Evolutionary conservation across 2,888 invertebrate genomes (phyloP).

Genomic region (Branchinecta sandiegonensis): DNA sequence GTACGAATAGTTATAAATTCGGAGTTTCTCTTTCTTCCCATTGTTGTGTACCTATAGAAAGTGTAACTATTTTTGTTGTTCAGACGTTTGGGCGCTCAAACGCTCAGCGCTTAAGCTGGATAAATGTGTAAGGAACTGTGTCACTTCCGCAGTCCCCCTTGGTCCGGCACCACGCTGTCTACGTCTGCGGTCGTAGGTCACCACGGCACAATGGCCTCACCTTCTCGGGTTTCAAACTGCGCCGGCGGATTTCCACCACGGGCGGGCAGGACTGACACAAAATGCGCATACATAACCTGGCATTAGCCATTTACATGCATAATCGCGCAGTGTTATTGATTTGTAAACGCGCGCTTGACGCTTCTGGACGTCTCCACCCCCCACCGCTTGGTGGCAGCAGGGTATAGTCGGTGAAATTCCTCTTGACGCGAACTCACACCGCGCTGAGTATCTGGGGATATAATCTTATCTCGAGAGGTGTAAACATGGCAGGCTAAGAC

Average conservation of each 20-base stretch:
- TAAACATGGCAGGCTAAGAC: slow-evolving; percentile 10
- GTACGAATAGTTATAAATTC: too few relatives aligned
- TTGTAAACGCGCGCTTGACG: slow-evolving; percentile 4
- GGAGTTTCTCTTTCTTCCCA: too few relatives aligned
- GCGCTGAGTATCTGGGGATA: slow-evolving; percentile 7
- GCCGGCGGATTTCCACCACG: not conserved
- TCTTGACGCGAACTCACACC: slow-evolving; percentile 1
- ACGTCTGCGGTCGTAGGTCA: too few relatives aligned
- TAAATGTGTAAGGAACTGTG: too few relatives aligned
- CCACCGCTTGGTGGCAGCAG: not conserved
- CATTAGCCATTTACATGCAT: slow-evolving; percentile 13
- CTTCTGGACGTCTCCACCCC: slow-evolving; percentile 1
- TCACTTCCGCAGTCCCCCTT: too few relatives aligned
- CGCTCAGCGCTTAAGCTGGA: too few relatives aligned
- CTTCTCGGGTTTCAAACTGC: not conserved
- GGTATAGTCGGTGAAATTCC: slow-evolving; percentile 14
- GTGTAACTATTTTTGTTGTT: too few relatives aligned
- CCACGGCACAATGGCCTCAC: too few relatives aligned
- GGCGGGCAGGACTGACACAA: slow-evolving; percentile 3
- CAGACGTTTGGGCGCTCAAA: too few relatives aligned
- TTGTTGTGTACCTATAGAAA: too few relatives aligned
- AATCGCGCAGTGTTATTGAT: slow-evolving; percentile 16
- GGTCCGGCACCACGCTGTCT: too few relatives aligned
- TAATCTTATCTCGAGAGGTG: slow-evolving; percentile 14
- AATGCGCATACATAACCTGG: slow-evolving; percentile 9